A percentile compares a stretch with the other conserved stretches of the same genome.
Evolutionary conservation across 2,888 invertebrate genomes (phyloP).

Genomic region (Phalangium opilio): DNA sequence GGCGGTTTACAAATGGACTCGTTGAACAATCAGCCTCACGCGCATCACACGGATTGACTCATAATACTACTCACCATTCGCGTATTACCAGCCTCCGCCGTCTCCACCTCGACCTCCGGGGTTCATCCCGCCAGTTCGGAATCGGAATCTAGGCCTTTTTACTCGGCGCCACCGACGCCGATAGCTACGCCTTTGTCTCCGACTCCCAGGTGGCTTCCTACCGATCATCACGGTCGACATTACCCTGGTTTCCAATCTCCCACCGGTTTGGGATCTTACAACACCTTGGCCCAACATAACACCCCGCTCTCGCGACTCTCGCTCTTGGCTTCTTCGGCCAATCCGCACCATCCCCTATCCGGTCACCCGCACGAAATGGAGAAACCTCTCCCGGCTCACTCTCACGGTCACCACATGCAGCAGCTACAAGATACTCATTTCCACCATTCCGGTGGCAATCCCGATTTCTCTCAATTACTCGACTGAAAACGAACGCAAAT

Average conservation of each 20-base stretch:
- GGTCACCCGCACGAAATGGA: constrained; percentile 10
- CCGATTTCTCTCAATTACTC: background rate
- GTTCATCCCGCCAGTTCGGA: constrained; percentile 1
- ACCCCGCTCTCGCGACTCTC: constrained; percentile 16
- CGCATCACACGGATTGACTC: background rate
- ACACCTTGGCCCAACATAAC: constrained; percentile 12
- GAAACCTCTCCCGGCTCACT: constrained; percentile 2
- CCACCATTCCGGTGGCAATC: background rate
- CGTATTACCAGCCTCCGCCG: constrained; percentile 11
- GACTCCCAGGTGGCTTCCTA: constrained; percentile 15
- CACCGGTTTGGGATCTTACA: constrained; percentile 13
- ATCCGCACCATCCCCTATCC: constrained; percentile 6
- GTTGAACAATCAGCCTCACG: background rate
- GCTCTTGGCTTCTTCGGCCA: constrained; percentile 13
- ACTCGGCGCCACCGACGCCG: constrained; percentile 19
- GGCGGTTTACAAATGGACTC: background rate
- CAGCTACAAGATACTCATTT: constrained; percentile 7
- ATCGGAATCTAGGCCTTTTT: constrained; percentile 17
- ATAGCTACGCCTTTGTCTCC: constrained; percentile 18
- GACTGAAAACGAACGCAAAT: background rate
- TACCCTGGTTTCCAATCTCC: constrained; percentile 15
- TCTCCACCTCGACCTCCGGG: constrained; percentile 6
- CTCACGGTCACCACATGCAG: constrained; percentile 7
- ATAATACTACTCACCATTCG: constrained; percentile 6
- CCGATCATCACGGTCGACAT: constrained; percentile 8